phyloP scores from a whole-genome alignment of 2,113 vertebrate species.

The Romanogobio albipinnatus region DNA sequence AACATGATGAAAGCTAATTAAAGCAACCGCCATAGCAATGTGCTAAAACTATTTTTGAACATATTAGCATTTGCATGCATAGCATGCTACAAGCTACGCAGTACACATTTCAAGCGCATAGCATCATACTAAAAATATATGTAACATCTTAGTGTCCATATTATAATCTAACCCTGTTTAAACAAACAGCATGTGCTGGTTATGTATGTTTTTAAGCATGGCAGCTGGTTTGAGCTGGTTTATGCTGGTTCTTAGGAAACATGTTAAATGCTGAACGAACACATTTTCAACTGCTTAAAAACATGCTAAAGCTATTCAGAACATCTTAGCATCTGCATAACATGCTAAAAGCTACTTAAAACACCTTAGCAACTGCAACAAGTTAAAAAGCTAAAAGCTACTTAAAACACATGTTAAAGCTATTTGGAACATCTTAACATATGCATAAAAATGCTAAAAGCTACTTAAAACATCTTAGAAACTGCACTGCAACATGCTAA shows the following conservation, averaged over 20 bases:
- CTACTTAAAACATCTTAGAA: not conserved
- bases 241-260: too few relatives aligned
- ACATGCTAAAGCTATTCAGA: not conserved
- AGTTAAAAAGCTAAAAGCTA: not conserved
- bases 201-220: too few relatives aligned
- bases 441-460: not conserved
- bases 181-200: too few relatives aligned
- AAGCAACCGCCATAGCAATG: not conserved
- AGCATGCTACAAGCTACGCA: not conserved
- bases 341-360: not conserved
- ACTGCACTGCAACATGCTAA: not conserved
- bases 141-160: too few relatives aligned
- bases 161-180: too few relatives aligned
- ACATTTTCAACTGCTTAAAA: too few relatives aligned
- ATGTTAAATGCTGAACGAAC: not conserved
- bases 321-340: not conserved
- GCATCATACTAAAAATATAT: too few relatives aligned
- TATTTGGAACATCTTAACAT: not conserved
- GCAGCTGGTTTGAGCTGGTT: too few relatives aligned
- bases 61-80: not conserved
- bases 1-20: not conserved
- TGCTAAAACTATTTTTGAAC: not conserved
- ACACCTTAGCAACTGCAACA: not conserved
- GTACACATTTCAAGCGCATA: too few relatives aligned
- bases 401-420: not conserved